A percentile compares a stretch with the other conserved stretches of the same genome.
Conservation (phyloP, 2,113 vertebrate genomes). For the Tachysurus vachellii region DNA sequence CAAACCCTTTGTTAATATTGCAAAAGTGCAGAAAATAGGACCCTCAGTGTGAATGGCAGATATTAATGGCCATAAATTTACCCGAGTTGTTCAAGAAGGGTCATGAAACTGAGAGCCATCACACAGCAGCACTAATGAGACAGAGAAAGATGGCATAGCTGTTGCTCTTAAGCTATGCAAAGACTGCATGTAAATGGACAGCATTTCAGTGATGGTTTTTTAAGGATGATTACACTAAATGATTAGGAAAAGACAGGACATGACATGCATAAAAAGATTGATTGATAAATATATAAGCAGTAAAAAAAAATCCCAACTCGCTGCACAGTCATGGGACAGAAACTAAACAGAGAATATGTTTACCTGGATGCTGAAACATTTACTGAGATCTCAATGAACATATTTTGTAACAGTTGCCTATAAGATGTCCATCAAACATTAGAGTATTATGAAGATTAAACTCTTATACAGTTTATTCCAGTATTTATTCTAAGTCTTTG, state of each 20-base stretch:
- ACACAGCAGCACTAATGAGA: conserved; percentile 44
- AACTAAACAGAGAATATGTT: not conserved
- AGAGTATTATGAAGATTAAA: no score
- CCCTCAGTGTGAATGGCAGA: not conserved
- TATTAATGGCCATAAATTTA: conserved; percentile 47
- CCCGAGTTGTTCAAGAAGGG: conserved; percentile 11
- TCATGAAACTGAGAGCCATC: conserved; percentile 22
- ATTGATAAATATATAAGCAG: not conserved
- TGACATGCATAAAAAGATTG: not conserved
- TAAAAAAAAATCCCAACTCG: not conserved
- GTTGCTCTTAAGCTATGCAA: conserved; percentile 1
- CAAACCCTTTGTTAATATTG: not conserved
- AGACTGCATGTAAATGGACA: not conserved
- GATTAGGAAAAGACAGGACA: not conserved
- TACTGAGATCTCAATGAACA: not conserved
- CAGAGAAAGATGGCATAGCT: conserved; percentile 45
- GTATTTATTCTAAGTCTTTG: not conserved
- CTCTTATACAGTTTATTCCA: not conserved
- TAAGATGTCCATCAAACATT: not conserved
- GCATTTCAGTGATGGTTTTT: not conserved
- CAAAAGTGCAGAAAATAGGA: not conserved
- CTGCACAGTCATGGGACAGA: not conserved
- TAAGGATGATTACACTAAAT: not conserved
- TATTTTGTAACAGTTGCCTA: not conserved
- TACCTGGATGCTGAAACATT: not conserved